phyloP scores from a whole-genome alignment of 2,888 invertebrate genomes.

The Timema cristinae region DNA sequence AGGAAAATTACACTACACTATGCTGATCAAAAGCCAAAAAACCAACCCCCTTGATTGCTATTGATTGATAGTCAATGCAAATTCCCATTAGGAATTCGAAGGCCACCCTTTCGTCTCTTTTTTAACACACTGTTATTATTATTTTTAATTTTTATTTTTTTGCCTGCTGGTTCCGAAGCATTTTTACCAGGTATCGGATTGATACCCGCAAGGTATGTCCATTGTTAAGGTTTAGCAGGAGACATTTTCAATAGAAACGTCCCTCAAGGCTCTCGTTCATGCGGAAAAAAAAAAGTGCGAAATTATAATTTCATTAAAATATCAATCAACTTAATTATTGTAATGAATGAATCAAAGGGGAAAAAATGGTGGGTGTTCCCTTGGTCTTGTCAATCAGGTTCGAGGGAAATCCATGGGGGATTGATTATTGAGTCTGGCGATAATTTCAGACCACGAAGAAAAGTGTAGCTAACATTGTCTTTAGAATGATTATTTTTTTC shows the following conservation, averaged over 20 bases:
- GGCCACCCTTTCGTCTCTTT: neutral
- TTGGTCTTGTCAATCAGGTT: slow-evolving; percentile 4
- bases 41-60: slow-evolving; percentile 4
- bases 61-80: slow-evolving; percentile 11
- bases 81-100: slow-evolving; percentile 16
- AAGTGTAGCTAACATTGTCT: too few species aligned
- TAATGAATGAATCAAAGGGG: neutral
- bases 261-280: neutral
- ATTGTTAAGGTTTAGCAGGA: neutral
- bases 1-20: slow-evolving; percentile 1
- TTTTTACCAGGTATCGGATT: too few species aligned
- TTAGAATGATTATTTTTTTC: too few species aligned
- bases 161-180: too few species aligned
- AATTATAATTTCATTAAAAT: slow-evolving; percentile 14
- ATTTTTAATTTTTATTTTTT: too few species aligned
- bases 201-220: neutral
- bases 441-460: too few species aligned
- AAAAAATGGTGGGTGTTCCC: neutral
- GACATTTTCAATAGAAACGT: slow-evolving; percentile 8
- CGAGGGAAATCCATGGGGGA: too few species aligned
- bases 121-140: too few species aligned
- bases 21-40: slow-evolving; percentile 4
- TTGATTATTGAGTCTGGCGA: too few species aligned
- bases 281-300: neutral
- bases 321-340: slow-evolving; percentile 11